Evolutionary conservation across 2,797 vertebrate species (phyloP), one percentile per base, ranked within the genome.

Genomic region (Setipinna tenuifilis): DNA sequence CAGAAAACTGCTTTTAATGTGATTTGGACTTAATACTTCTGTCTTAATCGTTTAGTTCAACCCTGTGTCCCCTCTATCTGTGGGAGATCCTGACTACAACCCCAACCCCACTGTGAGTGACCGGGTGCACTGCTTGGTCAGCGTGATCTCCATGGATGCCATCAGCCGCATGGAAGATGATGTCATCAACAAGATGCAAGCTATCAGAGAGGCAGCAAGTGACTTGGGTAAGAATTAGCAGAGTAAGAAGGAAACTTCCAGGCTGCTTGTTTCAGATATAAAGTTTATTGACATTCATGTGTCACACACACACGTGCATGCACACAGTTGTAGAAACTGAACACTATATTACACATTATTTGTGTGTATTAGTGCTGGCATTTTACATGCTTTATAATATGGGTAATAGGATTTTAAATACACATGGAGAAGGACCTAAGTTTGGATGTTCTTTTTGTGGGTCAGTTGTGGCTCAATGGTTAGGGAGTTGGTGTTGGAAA

Each of bases 71-170:
- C 0, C 31, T 0, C 9, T 91, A 9, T 7, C 58, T 1, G 3
- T 48, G 3, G 17, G 17, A 0, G 1, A 87, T 68, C 3, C 0
- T 0, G 0, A 0, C 28, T 91, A 90, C 86, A 89, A 82, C 23
- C 0, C 0, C 2, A 0, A 0, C 41, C 88, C 89, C 0, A 59
- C 44, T 84, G 6, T 84, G 0, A 3, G 46, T 3, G 85, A 91
- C 84, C 25, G 2, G 81, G 68, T 82, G 50, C 89, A 92, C 59
- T 85, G 90, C 46, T 78, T 91, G 44, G 89, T 92, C 41, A 87
- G 50, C 85, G 83, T 91, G 19, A 1, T 87, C 11, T 0, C 83
- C 48, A 86, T 80, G 0, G 10, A 0, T 14, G 17, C 4, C 6
- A 0, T 19, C 0, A 0, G 0, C 87, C 0, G 19, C 0, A 9